Evolutionary conservation across 2,113 vertebrate species (phyloP), one percentile per base, ranked within the genome.

Genomic region (Paralichthys olivaceus): DNA sequence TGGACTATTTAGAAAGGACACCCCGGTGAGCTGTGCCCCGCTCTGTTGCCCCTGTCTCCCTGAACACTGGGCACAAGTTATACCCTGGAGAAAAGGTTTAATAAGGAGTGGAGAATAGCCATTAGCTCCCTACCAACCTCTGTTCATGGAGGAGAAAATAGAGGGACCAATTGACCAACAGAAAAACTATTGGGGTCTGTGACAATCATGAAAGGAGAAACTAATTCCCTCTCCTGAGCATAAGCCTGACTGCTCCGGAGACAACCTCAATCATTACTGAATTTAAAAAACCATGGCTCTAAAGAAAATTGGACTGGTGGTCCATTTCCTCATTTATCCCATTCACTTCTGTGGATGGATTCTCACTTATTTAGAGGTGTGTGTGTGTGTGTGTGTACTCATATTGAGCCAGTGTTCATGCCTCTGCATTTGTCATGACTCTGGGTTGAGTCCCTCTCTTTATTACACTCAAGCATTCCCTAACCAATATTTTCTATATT

Each of bases 101-200:
- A 86, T 90, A 92, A 85, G 71, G 83, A 93, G 79, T 75, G 84
- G 88, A 87, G 83, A 91, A 90, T 87, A 75, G 90, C 85, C 75
- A 90, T 92, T 90, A 88, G 88, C 88, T 93, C 89, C 77, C 84
- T 72, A 79, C 84, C 77, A 86, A 83, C 79, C 87, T 88, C 84
- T 91, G 85, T 81, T 87, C 84, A 87, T 81, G 69, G 81, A 81
- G 72, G 72, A 74, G 72, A 89, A 91, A 89, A 89, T 86, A 77
- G 80, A 82, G 34, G 57, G 47, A 77, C 83, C 86, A 84, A 83
- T 71, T 63, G 84, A 85, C 82, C 79, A 83, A 80, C 67, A 74
- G 74, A 54, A 83, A 20, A 4, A 74, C 85, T 49, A 77, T 71
- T 87, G 66, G 80, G 84, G 73, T 84, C 32, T 82, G 77, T 89